Conservation (phyloP, 2,888 invertebrate genomes). For the Gymnoscelis rufifasciata region DNA sequence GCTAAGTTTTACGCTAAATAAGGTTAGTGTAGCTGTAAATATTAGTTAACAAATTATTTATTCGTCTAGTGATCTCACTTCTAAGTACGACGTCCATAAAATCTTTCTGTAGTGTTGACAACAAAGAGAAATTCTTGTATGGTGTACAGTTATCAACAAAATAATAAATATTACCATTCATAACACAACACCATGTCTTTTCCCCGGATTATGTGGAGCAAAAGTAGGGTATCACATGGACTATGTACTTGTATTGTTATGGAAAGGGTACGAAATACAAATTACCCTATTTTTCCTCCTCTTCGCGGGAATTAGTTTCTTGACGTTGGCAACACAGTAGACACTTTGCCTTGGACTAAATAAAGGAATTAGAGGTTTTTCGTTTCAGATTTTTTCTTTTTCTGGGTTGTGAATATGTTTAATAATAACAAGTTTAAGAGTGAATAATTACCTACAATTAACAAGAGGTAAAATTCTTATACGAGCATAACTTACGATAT, state of each 20-base stretch:
- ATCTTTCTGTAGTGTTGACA: too few relatives aligned
- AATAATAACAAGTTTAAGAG: too few relatives aligned
- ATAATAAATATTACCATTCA: slow-evolving; percentile 1
- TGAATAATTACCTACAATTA: too few relatives aligned
- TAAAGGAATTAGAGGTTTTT: not conserved
- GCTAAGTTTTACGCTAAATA: too few relatives aligned
- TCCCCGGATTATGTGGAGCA: slow-evolving; percentile 5
- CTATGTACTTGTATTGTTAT: slow-evolving; percentile 8
- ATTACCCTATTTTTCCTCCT: slow-evolving; percentile 16
- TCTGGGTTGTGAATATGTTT: too few relatives aligned
- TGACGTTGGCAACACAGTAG: slow-evolving; percentile 4
- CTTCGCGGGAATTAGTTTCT: slow-evolving; percentile 11
- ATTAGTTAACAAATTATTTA: too few relatives aligned
- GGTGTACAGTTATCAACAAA: not conserved
- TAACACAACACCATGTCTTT: slow-evolving; percentile 5
- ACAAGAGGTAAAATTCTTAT: too few relatives aligned
- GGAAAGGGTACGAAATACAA: slow-evolving; percentile 13
- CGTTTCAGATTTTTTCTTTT: too few relatives aligned
- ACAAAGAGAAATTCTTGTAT: not conserved
- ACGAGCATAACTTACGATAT: not conserved
- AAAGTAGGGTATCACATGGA: slow-evolving; percentile 9
- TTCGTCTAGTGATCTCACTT: too few relatives aligned
- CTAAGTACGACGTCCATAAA: too few relatives aligned
- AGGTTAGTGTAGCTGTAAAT: too few relatives aligned
- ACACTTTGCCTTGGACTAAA: not conserved